Conservation (phyloP, 30 jellyfish, hydroid and myxozoan genomes). For the Clytia hemisphaerica region DNA sequence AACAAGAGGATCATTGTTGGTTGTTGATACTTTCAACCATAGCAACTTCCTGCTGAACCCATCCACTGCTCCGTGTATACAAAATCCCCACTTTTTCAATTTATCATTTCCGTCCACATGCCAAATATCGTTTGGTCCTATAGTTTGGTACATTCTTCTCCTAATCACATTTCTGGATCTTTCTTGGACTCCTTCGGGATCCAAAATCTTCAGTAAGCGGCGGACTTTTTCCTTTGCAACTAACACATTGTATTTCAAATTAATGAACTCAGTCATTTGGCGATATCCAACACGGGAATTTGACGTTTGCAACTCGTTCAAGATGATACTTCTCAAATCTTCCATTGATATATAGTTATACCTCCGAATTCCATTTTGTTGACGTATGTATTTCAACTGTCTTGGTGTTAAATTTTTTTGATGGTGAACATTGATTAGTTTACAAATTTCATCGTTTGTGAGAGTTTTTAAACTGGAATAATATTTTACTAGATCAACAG, state of each 20-base stretch:
- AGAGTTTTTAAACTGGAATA: no score
- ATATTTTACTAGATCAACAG: no score
- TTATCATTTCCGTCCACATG: conserved; percentile 35
- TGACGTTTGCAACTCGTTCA: neutral
- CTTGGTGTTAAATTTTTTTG: no score
- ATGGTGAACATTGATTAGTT: no score
- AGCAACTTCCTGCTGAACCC: conserved; percentile 34
- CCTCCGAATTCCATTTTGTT: no score
- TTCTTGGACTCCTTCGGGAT: conserved; percentile 19
- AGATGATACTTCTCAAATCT: conserved; percentile 1
- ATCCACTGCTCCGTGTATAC: conserved; percentile 34
- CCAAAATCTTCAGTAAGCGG: conserved; percentile 8
- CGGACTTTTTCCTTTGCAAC: conserved; percentile 31
- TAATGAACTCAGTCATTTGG: conserved; percentile 3
- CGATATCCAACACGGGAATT: conserved; percentile 13
- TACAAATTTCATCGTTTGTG: no score
- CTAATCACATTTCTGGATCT: conserved; percentile 9
- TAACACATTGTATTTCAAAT: neutral
- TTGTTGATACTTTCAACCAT: conserved; percentile 23
- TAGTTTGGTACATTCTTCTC: conserved; percentile 7
- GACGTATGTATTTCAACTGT: no score
- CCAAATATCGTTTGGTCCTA: conserved; percentile 14
- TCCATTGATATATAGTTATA: no score
- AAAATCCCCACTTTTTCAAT: conserved; percentile 27
- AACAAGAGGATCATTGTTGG: conserved; percentile 31